phyloP scores from a whole-genome alignment of 2,888 invertebrate species.

The Cantharis rustica region DNA sequence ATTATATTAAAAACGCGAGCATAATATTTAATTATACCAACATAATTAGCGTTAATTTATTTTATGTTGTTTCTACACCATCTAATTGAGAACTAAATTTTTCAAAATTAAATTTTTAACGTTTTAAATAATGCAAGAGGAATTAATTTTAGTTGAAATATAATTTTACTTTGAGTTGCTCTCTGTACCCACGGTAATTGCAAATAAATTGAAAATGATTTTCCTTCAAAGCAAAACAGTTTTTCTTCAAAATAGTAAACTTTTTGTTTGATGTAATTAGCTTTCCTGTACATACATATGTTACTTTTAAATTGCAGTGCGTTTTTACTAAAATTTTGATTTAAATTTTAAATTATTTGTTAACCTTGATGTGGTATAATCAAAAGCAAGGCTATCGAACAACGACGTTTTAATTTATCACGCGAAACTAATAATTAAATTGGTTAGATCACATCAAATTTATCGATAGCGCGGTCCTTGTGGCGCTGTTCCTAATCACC shows the following conservation, averaged over 20 bases:
- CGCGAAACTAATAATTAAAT: neutral
- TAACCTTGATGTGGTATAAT: neutral
- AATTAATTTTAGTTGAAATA: neutral
- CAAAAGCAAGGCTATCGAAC: neutral
- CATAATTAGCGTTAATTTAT: neutral
- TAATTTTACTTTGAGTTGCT: neutral
- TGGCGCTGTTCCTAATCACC: neutral
- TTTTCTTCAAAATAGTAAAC: neutral
- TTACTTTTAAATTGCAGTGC: neutral
- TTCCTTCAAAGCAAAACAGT: neutral
- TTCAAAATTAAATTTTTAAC: neutral
- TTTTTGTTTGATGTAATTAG: neutral
- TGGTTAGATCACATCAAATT: neutral
- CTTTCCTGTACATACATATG: neutral
- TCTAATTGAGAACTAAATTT: neutral
- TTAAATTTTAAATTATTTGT: neutral
- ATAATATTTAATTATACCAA: neutral
- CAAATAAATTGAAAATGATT: neutral
- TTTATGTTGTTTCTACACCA: neutral
- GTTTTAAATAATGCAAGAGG: neutral
- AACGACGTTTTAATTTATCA: neutral
- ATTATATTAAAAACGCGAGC: neutral
- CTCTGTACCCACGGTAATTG: neutral
- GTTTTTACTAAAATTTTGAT: neutral
- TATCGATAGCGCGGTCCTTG: neutral